phyloP scores from a whole-genome alignment of 2,797 vertebrate species.

The Lutjanus campechanus region DNA sequence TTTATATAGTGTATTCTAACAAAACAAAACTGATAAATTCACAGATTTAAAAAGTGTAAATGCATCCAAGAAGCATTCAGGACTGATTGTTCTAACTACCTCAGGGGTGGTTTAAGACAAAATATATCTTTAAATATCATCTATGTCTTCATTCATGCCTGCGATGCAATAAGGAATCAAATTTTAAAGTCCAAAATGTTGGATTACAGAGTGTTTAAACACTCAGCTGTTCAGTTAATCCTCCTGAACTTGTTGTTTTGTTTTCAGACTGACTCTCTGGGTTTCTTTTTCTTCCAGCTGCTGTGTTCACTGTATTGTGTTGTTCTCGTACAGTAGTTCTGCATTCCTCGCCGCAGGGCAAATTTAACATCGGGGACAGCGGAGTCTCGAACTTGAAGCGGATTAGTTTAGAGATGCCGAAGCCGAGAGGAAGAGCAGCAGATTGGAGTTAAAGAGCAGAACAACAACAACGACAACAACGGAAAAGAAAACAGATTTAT shows the following conservation, averaged over 20 bases:
- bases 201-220: neutral
- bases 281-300: neutral
- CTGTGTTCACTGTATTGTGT: conserved; percentile 12
- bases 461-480: conserved; percentile 22
- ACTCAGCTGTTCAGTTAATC: conserved; percentile 6
- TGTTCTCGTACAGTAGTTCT: conserved; percentile 7
- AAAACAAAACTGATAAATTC: too few relatives aligned
- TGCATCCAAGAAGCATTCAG: neutral
- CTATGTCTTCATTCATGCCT: neutral
- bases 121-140: neutral
- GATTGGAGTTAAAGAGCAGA: conserved; percentile 59
- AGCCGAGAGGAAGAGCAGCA: conserved; percentile 43
- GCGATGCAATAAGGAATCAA: neutral
- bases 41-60: too few relatives aligned
- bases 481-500: conserved; percentile 45
- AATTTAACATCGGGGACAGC: conserved; percentile 18
- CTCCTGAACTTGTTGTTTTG: conserved; percentile 6
- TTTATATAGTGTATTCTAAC: too few relatives aligned
- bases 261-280: neutral
- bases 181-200: neutral
- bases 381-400: conserved; percentile 32
- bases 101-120: neutral
- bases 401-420: conserved; percentile 46
- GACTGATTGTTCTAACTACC: neutral
- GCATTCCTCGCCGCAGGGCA: conserved; percentile 11